Evolutionary conservation across 2,113 vertebrate species (phyloP).

Genomic region (Orientallactaga bullata): DNA sequence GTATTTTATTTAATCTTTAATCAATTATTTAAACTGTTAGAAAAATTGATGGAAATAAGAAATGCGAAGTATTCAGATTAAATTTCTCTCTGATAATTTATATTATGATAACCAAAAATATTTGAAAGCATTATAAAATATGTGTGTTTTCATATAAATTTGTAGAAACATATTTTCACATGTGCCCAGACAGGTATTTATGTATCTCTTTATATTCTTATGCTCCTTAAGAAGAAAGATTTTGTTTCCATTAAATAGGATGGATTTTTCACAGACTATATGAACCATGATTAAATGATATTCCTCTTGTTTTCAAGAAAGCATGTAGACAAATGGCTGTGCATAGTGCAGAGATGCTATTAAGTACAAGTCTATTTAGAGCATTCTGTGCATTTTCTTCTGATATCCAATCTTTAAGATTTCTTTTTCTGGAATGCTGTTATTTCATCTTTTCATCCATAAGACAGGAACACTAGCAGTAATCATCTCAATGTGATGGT

Average conservation of each 20-base stretch:
- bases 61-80: not conserved
- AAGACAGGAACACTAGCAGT: not conserved
- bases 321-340: not conserved
- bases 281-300: not conserved
- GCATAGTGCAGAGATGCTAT: not conserved
- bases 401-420: not conserved
- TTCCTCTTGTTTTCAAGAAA: not conserved
- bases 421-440: not conserved
- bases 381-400: not conserved
- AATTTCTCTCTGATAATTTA: not conserved
- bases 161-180: not conserved
- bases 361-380: not conserved
- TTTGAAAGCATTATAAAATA: not conserved
- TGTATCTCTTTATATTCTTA: not conserved
- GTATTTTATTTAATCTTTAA: not conserved
- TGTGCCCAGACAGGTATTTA: not conserved
- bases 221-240: not conserved
- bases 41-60: not conserved
- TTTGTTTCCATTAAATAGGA: not conserved
- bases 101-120: not conserved
- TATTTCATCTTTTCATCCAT: not conserved
- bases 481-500: not conserved
- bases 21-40: constrained; percentile 3
- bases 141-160: not conserved
- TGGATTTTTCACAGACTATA: not conserved